Evolutionary conservation across 2,797 vertebrate species (phyloP).

Genomic region (Anableps anableps): DNA sequence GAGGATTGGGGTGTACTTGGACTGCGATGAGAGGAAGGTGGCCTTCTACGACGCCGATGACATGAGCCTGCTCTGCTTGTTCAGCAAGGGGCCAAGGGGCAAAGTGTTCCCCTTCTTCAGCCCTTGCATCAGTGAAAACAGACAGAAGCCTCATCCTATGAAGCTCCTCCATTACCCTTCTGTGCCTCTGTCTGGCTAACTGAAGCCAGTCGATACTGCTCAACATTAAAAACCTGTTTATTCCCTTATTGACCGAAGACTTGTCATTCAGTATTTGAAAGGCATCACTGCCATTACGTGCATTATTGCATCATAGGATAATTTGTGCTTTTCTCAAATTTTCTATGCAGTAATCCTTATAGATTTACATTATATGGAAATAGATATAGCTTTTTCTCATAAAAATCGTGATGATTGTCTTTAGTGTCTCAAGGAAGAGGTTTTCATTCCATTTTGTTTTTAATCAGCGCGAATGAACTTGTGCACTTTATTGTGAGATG

Average conservation of each 20-base stretch:
- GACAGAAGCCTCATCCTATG: constrained; percentile 79
- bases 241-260: constrained; percentile 24
- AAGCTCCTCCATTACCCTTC: constrained; percentile 81
- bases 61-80: constrained; percentile 86
- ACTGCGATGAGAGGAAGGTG: constrained; percentile 82
- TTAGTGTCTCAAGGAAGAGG: background rate
- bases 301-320: background rate
- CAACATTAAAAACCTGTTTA: constrained; percentile 2
- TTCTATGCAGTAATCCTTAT: background rate
- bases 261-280: background rate
- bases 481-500: constrained; percentile 11
- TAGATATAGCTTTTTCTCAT: constrained; percentile 11
- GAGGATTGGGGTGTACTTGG: constrained; percentile 84
- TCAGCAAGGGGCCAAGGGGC: constrained; percentile 73
- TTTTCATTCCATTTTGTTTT: constrained; percentile 18
- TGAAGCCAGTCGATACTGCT: constrained; percentile 12
- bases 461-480: constrained; percentile 10
- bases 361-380: background rate
- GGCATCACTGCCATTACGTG: background rate
- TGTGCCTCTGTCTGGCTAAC: constrained; percentile 44
- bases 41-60: constrained; percentile 84
- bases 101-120: constrained; percentile 89
- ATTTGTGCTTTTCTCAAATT: background rate
- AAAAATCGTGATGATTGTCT: constrained; percentile 23
- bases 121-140: constrained; percentile 82